Base-by-base conservation (phyloP, 37 sponge, comb jelly and placozoan genomes). In the Tethya wilhelma region DNA sequence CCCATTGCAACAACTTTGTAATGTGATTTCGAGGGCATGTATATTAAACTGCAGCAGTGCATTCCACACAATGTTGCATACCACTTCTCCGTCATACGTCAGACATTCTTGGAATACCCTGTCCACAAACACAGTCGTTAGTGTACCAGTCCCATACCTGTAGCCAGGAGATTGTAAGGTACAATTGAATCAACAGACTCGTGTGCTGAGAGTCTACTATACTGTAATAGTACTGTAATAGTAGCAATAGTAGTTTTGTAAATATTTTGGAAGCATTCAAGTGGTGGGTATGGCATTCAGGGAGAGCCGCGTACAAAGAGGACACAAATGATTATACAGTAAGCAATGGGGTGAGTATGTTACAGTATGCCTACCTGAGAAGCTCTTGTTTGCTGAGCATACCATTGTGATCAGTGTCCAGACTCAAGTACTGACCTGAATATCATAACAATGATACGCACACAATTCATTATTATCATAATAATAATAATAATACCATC, bases 71-170 rank as follows among this genome's bases (percentile, higher is more conserved):
- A n/a, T n/a, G 28, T n/a, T 26, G 68, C 87, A 67, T 75, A 91
- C 91, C 89, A 98, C 97, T 66, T 98, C 99, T 56, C 99, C 99
- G 65, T 98, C 99, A 57, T 98, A 98, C 6, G 99, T 98, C 26
- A 98, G 88, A 74, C 99, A 98, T 43, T 98, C 99, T 43, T 98
- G 96, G 64, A 96, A 98, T n/a, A 98, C 74, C 39, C 96, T 87
- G 37, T 95, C 90, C 28, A 98, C 79, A 73, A 98, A 98, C 19
- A 86, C 87, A 2, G 71, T 68, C 0, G 96, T 98, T 38, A 98
- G 74, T 29, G 96, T 98, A 0, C 96, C 96, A 23, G 92, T 92
- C 1, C 93, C 94, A 84, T 86, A 98, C 40, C 87, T 85, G 43
- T 11, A 82, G 23, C 64, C 38, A 64, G 4, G n/a, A n/a, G n/a